Evolutionary conservation across 2,797 vertebrate species (phyloP), one percentile per base, ranked within the genome.

Genomic region (Poeciliopsis turneri): DNA sequence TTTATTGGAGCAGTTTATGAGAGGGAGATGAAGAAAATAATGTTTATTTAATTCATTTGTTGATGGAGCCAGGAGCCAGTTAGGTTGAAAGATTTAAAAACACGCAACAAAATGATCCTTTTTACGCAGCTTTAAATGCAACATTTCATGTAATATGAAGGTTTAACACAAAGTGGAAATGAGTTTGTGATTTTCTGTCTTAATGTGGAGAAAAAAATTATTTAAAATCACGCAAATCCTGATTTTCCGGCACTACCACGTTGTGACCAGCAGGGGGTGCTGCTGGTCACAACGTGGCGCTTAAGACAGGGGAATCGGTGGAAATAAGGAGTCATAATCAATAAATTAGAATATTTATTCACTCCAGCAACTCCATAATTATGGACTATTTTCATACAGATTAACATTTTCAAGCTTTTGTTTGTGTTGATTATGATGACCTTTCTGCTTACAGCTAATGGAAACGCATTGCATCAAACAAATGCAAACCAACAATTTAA

Each of bases 211-310:
- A 36, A 36, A 39, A 39, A 41, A 41, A 8, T 9, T 41, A 8
- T 41, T 53, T 53, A 16, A 41, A 68, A 68, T 12, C 64, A 25
- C 11, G 10, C 11, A 6, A n/a, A n/a, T 43, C 9, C 20, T 13
- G 41, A 13, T 13, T n/a, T 23, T 16, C 36, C 16, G 3, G 16
- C 18, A n/a, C 12, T 69, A 7, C 39, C 39, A n/a, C 23, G 0
- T 43, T 13, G 5, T 39, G 33, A 39, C 72, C 74, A 75, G 41
- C 74, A 75, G 55, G 74, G 39, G 55, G n/a, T n/a, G 64, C 41
- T 53, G 15, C n/a, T n/a, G n/a, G n/a, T n/a, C n/a, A n/a, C n/a
- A n/a, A n/a, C n/a, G n/a, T n/a, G n/a, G 59, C 55, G 4, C 25
- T 57, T n/a, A n/a, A 57, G 2, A 66, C 28, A 16, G 61, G 18